A percentile compares a stretch with the other conserved stretches of the same genome.
phyloP scores from a whole-genome alignment of 2,113 vertebrate genomes.

The Alouatta palliata region DNA sequence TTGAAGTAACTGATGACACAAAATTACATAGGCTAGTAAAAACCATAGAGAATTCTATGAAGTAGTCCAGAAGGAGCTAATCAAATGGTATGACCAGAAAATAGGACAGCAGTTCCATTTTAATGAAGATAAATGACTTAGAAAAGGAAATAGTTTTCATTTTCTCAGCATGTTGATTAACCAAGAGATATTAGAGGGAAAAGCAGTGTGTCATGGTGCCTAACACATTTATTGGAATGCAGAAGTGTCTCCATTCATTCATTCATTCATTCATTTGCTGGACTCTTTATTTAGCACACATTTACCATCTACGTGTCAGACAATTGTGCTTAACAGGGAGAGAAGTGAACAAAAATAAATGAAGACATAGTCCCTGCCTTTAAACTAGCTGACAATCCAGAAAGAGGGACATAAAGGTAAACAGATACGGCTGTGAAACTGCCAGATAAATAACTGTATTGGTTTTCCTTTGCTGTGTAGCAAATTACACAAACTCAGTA shows the following conservation, averaged over 20 bases:
- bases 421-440: neutral
- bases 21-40: slow-evolving; percentile 79
- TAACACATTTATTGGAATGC: neutral
- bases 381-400: neutral
- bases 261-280: neutral
- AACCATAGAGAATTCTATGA: slow-evolving; percentile 67
- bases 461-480: neutral
- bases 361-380: neutral
- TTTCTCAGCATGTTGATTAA: slow-evolving; percentile 68
- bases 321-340: neutral
- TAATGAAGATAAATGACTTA: slow-evolving; percentile 80
- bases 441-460: neutral
- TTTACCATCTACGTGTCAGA: neutral
- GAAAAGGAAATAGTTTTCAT: slow-evolving; percentile 72
- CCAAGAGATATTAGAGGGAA: slow-evolving; percentile 30
- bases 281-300: neutral
- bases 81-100: slow-evolving; percentile 79
- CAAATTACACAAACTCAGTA: neutral
- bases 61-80: slow-evolving; percentile 84
- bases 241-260: neutral
- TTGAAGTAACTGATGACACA: slow-evolving; percentile 75
- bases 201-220: neutral
- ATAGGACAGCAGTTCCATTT: slow-evolving; percentile 74
- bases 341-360: neutral
- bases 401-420: neutral